phyloP scores from a whole-genome alignment of 2,797 vertebrate genomes.

The Anolis apletophallus region DNA sequence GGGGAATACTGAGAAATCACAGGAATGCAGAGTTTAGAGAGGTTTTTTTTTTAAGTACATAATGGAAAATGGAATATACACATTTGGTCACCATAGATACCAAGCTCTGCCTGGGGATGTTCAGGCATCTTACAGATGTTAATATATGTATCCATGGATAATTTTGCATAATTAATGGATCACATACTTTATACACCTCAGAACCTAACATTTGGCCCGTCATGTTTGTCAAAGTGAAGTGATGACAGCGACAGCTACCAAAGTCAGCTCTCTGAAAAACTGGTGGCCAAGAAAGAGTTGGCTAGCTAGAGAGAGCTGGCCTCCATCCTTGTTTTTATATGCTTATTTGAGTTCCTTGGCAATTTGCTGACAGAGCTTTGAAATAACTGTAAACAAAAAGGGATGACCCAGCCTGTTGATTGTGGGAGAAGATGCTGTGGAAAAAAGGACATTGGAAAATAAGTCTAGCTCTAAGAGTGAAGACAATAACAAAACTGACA shows the following conservation, averaged over 20 bases:
- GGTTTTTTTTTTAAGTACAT: not conserved
- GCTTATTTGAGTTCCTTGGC: conserved; percentile 51
- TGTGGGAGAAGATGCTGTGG: not conserved
- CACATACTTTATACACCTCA: conserved; percentile 27
- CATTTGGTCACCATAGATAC: conserved; percentile 27
- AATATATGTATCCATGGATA: not conserved
- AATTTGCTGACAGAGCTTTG: conserved; percentile 46
- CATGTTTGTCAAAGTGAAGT: conserved; percentile 6
- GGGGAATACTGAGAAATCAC: conserved; percentile 12
- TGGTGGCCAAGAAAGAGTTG: conserved; percentile 31
- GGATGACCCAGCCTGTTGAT: conserved; percentile 10
- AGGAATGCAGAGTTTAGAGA: not conserved
- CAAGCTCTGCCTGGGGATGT: not conserved
- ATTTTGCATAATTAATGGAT: conserved; percentile 14
- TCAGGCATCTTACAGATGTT: conserved; percentile 26
- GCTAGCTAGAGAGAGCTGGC: conserved; percentile 43
- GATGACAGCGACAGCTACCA: conserved; percentile 36
- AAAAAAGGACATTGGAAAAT: conserved; percentile 40
- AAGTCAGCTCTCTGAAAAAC: conserved; percentile 36
- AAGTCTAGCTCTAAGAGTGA: conserved; percentile 39
- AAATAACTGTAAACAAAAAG: conserved; percentile 31
- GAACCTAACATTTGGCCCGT: conserved; percentile 40
- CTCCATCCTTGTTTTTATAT: conserved; percentile 47
- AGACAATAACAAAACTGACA: conserved; percentile 12
- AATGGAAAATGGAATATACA: conserved; percentile 3